Evolutionary conservation across 2,888 invertebrate species (phyloP), one percentile per base, ranked within the genome.

Genomic region (Pyrgus malvae): DNA sequence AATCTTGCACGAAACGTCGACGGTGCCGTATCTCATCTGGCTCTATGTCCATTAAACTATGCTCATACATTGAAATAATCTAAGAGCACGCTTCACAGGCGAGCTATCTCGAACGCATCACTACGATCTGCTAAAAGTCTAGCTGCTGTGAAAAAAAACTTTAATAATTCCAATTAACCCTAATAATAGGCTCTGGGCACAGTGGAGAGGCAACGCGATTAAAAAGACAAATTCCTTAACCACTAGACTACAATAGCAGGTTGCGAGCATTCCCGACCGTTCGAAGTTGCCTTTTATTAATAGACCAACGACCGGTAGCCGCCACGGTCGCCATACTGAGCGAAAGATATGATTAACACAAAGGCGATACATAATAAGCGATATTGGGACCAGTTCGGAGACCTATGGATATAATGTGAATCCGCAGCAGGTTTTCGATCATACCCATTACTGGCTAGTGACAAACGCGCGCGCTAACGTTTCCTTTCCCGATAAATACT

Each of bases 161-260:
- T 79, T 85, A 86, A 88, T 88, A 83, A 88, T 90, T 87, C 85
- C 88, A 89, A 90, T 89, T 88, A 89, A 85, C 82, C 86, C 80
- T 89, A 89, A 90, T 90, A 89, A 89, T 83, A 89, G 88, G 82
- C 83, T 73, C 72, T 63, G 70, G 76, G 80, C 77, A 72, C 70
- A 76, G 68, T 77, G 69, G 67, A 68, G 74, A 80, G 73, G 78
- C 82, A 83, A 80, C 66, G 77, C 82, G 83, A 87, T 89, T 89
- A 89, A 87, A 90, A 89, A 89, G 87, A 89, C 90, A 89, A 89
- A 89, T 89, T 88, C 84, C 72, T 83, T 79, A 79, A 84, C 83
- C 82, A 80, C 81, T 76, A 76, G 76, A 85, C 74, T 74, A 88
- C 90, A 90, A 89, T 89, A 83, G 90, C 82, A 76, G 84, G 83